Evolutionary conservation across 2,113 vertebrate species (phyloP).

Genomic region (Podarcis raffonei): DNA sequence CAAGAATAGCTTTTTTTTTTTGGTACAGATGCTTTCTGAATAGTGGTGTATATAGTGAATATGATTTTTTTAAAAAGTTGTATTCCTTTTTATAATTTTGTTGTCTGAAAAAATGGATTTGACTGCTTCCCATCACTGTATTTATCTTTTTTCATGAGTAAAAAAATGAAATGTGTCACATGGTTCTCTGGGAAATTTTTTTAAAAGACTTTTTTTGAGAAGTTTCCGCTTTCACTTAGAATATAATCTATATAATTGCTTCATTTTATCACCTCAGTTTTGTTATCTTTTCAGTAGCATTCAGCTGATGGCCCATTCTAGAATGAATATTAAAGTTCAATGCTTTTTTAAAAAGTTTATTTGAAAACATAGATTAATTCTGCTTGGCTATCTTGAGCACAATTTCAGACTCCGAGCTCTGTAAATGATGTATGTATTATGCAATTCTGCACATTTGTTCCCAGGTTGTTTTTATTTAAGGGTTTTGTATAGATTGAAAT

Average conservation of each 20-base stretch:
- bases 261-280: constrained; percentile 46
- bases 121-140: background rate
- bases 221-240: constrained; percentile 46
- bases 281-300: constrained; percentile 42
- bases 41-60: background rate
- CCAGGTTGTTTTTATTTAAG: constrained; percentile 74
- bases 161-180: constrained; percentile 31
- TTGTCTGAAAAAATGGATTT: constrained; percentile 25
- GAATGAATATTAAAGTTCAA: constrained; percentile 21
- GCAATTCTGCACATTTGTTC: constrained; percentile 57
- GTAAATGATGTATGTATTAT: constrained; percentile 61
- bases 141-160: constrained; percentile 18
- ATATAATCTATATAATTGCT: constrained; percentile 44
- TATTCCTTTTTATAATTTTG: constrained; percentile 9
- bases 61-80: constrained; percentile 3
- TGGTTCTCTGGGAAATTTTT: constrained; percentile 46
- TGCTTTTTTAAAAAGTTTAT: constrained; percentile 6
- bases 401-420: constrained; percentile 47
- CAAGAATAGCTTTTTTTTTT: background rate
- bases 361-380: constrained; percentile 55
- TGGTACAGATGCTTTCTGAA: background rate
- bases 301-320: constrained; percentile 3
- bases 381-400: constrained; percentile 54
- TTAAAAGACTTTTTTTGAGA: constrained; percentile 40
- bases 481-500: constrained; percentile 75